phyloP scores from a whole-genome alignment of 2,888 invertebrate genomes.

The Dryobota labecula region DNA sequence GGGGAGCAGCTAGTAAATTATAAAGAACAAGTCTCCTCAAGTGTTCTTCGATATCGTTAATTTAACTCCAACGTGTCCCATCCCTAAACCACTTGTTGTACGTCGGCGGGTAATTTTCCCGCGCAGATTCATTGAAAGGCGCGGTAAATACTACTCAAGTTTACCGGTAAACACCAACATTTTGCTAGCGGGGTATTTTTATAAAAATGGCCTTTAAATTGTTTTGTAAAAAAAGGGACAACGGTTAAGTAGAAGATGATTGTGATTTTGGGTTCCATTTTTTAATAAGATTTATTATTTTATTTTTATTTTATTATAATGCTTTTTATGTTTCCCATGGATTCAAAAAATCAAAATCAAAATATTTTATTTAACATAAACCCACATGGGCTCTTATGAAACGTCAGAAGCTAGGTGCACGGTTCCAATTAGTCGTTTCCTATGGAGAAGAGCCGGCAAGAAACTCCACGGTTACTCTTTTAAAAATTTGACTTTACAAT shows the following conservation, averaged over 20 bases:
- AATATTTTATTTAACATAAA: too few relatives aligned
- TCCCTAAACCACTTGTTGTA: conserved; percentile 72
- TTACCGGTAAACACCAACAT: conserved; percentile 55
- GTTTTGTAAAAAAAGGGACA: not conserved
- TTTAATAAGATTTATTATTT: not conserved
- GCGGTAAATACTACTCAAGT: conserved; percentile 51
- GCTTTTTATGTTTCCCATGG: too few relatives aligned
- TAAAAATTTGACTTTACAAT: too few relatives aligned
- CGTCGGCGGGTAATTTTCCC: conserved; percentile 66
- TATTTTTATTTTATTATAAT: too few relatives aligned
- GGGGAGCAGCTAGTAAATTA: too few relatives aligned
- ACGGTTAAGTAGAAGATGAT: not conserved
- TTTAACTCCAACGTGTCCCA: conserved; percentile 14
- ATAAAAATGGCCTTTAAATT: conserved; percentile 37
- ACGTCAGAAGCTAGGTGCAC: too few relatives aligned
- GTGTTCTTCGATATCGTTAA: conserved; percentile 38
- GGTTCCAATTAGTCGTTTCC: too few relatives aligned
- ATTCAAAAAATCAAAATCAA: too few relatives aligned
- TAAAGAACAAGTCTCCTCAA: not conserved
- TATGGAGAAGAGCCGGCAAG: too few relatives aligned
- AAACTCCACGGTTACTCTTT: too few relatives aligned
- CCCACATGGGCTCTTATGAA: too few relatives aligned
- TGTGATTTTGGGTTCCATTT: not conserved
- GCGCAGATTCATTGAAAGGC: conserved; percentile 52
- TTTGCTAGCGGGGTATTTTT: conserved; percentile 39